Evolutionary conservation across 2,113 vertebrate species (phyloP).

Genomic region (Tragelaphus imberbis): DNA sequence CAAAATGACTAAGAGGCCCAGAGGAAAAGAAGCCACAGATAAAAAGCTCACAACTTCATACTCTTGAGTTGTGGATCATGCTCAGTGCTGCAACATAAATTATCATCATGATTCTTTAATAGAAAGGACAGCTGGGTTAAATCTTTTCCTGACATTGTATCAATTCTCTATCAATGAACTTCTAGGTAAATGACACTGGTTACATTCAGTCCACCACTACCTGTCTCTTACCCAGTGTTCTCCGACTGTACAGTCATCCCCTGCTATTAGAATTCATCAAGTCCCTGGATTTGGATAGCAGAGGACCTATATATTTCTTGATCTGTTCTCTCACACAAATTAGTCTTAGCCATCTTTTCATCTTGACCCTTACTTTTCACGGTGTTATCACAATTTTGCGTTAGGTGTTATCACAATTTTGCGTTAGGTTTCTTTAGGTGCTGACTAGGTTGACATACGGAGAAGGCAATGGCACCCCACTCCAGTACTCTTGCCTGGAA

Average conservation of each 20-base stretch:
- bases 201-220: too few relatives aligned
- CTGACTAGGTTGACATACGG: background rate
- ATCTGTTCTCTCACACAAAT: background rate
- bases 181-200: background rate
- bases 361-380: background rate
- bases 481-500: too few relatives aligned
- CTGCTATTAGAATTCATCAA: background rate
- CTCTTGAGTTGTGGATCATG: background rate
- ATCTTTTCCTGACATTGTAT: background rate
- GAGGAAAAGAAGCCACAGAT: background rate
- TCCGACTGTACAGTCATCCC: background rate
- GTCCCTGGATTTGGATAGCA: background rate
- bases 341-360: background rate
- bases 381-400: background rate
- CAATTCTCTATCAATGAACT: background rate
- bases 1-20: background rate
- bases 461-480: too few relatives aligned
- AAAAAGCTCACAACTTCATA: background rate
- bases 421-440: background rate
- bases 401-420: background rate
- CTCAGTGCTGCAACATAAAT: background rate
- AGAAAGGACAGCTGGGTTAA: background rate
- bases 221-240: background rate
- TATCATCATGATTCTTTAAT: background rate
- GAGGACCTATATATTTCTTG: background rate